Base-by-base conservation (phyloP, 1,140 invertebrate genomes). In the Drosophila ogumai region DNA sequence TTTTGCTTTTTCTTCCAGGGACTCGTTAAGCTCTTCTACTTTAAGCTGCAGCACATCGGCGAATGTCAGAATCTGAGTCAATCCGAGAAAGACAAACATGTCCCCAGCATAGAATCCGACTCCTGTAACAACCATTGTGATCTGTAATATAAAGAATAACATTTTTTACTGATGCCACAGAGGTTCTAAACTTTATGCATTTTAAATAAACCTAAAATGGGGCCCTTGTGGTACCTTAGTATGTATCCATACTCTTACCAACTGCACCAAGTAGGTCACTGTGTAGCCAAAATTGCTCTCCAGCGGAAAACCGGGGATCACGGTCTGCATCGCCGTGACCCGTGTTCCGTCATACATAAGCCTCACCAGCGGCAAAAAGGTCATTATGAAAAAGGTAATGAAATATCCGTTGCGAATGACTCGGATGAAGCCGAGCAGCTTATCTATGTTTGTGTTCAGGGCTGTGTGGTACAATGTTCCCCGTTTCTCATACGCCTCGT, bases 61-160 rank as follows among this genome's bases (percentile, higher is more conserved):
- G 15, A 81, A 74, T 1, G 82, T 66, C 1, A 69, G 28, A 9
- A 90, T 86, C 47, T 90, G 85, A 4, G 61, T 73, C 5, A 90
- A 12, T 13, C 64, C 28, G 17, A 68, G 46, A 15, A 75, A 9
- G 15, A 88, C 63, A 71, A 49, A 80, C 43, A 90, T 50, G 41
- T 90, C 85, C 0, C 69, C 81, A 2, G 49, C 60, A 58, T 79
- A 90, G 15, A 85, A 81, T 0, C 86, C 86, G 10, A 81, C 41
- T 0, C 64, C 86, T 28, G 38, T 47, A 9, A 90, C 54, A 0
- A 52, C 13, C 19, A 81, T 69, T 0, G 75, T 41, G 0, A 85
- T 8, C 66, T 69, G n/a, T 3, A 43, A 38, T 6, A 9, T 6
- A 6, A 22, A n/a, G 3, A 15, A 8, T 13, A 28, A 28, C 0